Evolutionary conservation across 2,113 vertebrate species (phyloP).

Genomic region (Bos javanicus): DNA sequence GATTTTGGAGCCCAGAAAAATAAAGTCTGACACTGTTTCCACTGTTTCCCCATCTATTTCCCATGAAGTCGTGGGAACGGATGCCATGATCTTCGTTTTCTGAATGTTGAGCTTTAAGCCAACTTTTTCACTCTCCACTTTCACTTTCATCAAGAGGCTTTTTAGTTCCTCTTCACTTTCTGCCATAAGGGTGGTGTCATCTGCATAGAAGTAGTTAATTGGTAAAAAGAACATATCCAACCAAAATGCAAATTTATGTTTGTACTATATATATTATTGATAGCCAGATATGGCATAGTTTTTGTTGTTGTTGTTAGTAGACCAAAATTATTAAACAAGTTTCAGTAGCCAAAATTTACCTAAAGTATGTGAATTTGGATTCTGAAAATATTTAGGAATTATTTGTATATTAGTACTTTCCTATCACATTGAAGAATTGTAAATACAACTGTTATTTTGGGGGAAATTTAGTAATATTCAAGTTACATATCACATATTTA

Average conservation of each 20-base stretch:
- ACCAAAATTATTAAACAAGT: background rate
- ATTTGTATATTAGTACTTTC: background rate
- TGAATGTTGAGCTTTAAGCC: no score
- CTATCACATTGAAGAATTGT: background rate
- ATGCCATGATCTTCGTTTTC: no score
- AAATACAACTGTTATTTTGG: background rate
- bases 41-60: no score
- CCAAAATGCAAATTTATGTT: background rate
- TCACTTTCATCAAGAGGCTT: no score
- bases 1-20: no score
- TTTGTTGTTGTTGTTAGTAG: background rate
- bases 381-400: background rate
- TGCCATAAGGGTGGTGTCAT: no score
- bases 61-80: no score
- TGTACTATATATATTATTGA: background rate
- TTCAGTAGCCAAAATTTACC: background rate
- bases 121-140: no score
- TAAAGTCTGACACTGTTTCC: no score
- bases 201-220: background rate
- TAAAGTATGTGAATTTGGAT: background rate
- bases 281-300: background rate
- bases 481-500: background rate
- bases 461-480: background rate
- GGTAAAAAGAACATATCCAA: background rate
- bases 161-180: no score